phyloP scores from a whole-genome alignment of 2,797 vertebrate species.

The Spondyliosoma cantharus region DNA sequence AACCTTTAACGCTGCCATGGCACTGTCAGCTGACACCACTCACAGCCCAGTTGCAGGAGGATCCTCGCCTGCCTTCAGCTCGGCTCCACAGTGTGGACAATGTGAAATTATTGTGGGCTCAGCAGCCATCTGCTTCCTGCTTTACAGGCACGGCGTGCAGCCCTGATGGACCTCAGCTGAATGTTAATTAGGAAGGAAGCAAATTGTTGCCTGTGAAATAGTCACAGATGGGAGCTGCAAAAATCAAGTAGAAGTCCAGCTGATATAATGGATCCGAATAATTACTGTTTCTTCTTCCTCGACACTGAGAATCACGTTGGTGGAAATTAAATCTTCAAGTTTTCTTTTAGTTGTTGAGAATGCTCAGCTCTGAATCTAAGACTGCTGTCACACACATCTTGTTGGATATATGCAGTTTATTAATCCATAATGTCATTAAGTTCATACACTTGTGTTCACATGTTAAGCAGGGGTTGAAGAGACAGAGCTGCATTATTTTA shows the following conservation, averaged over 20 bases:
- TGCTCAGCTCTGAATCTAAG: not conserved
- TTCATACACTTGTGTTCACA: not conserved
- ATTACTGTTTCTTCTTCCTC: constrained; percentile 5
- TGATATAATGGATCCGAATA: constrained; percentile 42
- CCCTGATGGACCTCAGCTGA: constrained; percentile 36
- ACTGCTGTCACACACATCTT: not conserved
- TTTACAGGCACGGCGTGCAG: constrained; percentile 29
- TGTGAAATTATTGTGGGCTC: constrained; percentile 31
- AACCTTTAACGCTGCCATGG: not conserved
- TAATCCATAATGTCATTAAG: not conserved
- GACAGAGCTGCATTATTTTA: not conserved
- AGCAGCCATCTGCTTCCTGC: constrained; percentile 57
- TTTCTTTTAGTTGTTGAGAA: not conserved
- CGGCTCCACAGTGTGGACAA: not conserved
- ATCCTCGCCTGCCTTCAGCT: constrained; percentile 1
- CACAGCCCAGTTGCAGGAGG: too few species aligned
- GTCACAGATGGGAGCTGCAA: constrained; percentile 52
- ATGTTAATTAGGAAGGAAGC: constrained; percentile 53
- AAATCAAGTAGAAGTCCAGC: constrained; percentile 47
- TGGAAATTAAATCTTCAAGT: not conserved
- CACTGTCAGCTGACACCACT: not conserved
- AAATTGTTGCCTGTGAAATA: constrained; percentile 39
- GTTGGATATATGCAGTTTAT: not conserved
- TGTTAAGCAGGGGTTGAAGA: not conserved
- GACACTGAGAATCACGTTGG: not conserved